Conservation (phyloP, 2,113 vertebrate genomes). For the Hyperopisus bebe region DNA sequence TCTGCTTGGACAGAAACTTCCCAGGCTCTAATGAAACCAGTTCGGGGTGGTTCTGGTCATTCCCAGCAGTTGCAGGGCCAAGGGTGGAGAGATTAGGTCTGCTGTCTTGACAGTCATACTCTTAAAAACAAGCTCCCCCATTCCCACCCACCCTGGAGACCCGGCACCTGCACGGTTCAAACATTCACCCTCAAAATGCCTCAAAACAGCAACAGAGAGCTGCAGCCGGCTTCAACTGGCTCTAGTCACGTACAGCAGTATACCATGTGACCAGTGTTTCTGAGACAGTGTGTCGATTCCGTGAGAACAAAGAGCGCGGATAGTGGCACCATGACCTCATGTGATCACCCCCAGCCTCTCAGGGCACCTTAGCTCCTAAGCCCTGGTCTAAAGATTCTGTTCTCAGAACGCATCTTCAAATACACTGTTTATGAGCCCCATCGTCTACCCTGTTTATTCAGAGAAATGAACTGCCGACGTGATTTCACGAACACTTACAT, state of each 20-base stretch:
- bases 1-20: neutral
- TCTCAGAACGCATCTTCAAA: neutral
- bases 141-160: neutral
- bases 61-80: slow-evolving; percentile 4
- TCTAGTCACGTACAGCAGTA: neutral
- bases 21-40: neutral
- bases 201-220: neutral
- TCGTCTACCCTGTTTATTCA: neutral
- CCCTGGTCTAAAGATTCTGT: neutral
- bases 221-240: neutral
- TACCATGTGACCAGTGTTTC: neutral
- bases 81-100: neutral
- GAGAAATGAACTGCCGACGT: neutral
- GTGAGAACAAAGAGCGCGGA: neutral
- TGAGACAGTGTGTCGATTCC: neutral
- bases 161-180: neutral
- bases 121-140: neutral
- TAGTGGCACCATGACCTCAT: neutral
- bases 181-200: neutral
- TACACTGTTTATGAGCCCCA: neutral
- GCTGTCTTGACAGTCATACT: neutral
- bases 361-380: neutral
- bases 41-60: neutral
- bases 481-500: neutral
- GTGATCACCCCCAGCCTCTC: neutral